Base-by-base conservation (phyloP, 2,797 vertebrate species). In the Thalassophryne amazonica region DNA sequence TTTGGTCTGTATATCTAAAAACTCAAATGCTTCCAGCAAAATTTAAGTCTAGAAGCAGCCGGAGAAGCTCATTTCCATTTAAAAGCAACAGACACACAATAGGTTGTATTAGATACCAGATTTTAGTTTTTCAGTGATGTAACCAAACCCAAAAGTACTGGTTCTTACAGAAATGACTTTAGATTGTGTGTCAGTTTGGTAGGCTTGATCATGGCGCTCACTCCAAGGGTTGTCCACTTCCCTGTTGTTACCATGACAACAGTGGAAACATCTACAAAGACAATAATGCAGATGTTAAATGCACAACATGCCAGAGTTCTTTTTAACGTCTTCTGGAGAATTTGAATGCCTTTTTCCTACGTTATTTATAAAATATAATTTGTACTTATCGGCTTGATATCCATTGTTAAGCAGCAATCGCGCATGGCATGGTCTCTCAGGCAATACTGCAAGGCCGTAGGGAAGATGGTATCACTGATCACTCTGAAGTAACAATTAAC, bases 401-500 rank as follows among this genome's bases (percentile, higher is more conserved):
- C 94, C 93, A 0, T 85, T 83, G 65, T 92, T 93, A 47, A 97
- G 89, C 70, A 98, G 68, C 53, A 97, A 75, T 12, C 93, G 81
- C 65, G 69, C 93, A 96, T 97, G 16, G 75, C 62, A 1, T 78
- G 89, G 16, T 96, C 92, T 7, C 69, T 89, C 28, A 96, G 75
- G 43, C 91, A 85, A 36, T 95, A 97, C 63, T 94, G 94, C 57
- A 95, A 89, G 31, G 90, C 92, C 0, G 93, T 93, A 54, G 93
- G 93, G 66, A 96, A 98, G 47, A 74, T 60, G 0, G 89, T 94
- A 59, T 95, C 86, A 40, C 85, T 92, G 57, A 95, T 73, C 14
- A 80, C 77, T 50, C 86, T 91, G 58, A 96, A 96, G 66, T 90
- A 93, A 54, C 93, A 94, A 57, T 94, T 97, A 55, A 94, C 92